Base-by-base conservation (phyloP, 2,113 vertebrate genomes). In the Mobula hypostoma region DNA sequence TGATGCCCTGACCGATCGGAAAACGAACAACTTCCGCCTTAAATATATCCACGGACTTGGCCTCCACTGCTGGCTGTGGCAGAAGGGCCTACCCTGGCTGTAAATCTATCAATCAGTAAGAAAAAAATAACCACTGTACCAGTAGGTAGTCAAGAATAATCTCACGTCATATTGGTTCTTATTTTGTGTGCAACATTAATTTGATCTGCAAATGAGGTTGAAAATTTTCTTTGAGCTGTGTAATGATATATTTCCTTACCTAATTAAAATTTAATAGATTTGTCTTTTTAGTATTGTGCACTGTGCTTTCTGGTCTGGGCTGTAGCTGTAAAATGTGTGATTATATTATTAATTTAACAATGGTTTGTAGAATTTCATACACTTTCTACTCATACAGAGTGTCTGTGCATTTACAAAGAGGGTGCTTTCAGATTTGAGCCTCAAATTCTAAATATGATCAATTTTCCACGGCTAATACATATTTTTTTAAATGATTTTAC, bases 221-320 rank as follows among this genome's bases (percentile, higher is more conserved):
- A 70, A 32, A 58, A 19, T 68, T 32, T 92, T 36, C 88, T 24
- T 19, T 92, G 32, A 92, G 68, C 56, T 68, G 14, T 70, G 17
- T 40, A 68, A 36, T 70, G 63, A 63, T 70, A 21, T 14, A 32
- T 58, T 91, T 66, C 32, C 17, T 88, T 48, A 17, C 17, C 36
- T 36, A 85, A 68, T 91, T 66, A 91, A 91, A 85, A 85, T 58
- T 91, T 91, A 91, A 70, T 91, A n/a, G 15, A 40, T 68, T 68
- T 68, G 63, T 1, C 88, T 91, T 91, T 68, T 91, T 90, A n/a
- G 32, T 68, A 32, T 91, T 17, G n/a, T 68, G 6, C 48, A 36
- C 32, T 91, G 36, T 32, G 63, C 19, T 36, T 9, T 68, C 66
- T 15, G 7, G 12, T 90, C 29, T 66, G 61, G 29, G n/a, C 21